phyloP scores from a whole-genome alignment of 2,113 vertebrate genomes.

The Aegotheles bennettii region DNA sequence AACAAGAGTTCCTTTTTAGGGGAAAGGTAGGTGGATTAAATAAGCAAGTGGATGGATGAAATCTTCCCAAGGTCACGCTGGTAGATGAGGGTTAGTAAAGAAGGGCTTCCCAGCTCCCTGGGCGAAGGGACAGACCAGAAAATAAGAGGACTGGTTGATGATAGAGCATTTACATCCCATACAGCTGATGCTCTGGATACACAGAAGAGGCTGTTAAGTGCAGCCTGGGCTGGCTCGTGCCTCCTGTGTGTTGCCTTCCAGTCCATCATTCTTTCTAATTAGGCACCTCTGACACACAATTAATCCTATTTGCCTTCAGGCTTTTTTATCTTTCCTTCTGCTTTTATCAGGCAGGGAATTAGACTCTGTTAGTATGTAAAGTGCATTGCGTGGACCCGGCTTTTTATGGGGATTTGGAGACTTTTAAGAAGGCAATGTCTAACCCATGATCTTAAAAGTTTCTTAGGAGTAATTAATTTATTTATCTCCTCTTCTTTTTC shows the following conservation, averaged over 20 bases:
- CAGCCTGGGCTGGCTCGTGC: background rate
- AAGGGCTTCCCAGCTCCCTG: background rate
- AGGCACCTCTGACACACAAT: slow-evolving; percentile 69
- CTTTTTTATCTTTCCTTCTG: slow-evolving; percentile 65
- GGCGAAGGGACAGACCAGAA: background rate
- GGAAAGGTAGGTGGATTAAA: background rate
- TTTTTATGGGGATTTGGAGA: slow-evolving; percentile 44
- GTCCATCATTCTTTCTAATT: slow-evolving; percentile 71
- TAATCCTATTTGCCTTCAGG: slow-evolving; percentile 69
- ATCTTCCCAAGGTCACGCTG: background rate
- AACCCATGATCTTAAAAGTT: slow-evolving; percentile 47
- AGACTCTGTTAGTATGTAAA: slow-evolving; percentile 39
- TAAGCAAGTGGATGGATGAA: background rate
- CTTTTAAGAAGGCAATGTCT: background rate
- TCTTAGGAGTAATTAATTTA: slow-evolving; percentile 58
- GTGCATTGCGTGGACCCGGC: background rate
- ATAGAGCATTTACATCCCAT: background rate
- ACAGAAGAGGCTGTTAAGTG: background rate
- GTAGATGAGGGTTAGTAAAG: background rate
- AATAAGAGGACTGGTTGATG: background rate
- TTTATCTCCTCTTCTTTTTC: background rate
- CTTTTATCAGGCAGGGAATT: slow-evolving; percentile 63
- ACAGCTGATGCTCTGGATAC: background rate
- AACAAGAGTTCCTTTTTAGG: background rate
- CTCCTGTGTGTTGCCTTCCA: slow-evolving; percentile 40